Evolutionary conservation across 2,113 vertebrate genomes (phyloP).

Genomic region (Limnothrissa miodon): DNA sequence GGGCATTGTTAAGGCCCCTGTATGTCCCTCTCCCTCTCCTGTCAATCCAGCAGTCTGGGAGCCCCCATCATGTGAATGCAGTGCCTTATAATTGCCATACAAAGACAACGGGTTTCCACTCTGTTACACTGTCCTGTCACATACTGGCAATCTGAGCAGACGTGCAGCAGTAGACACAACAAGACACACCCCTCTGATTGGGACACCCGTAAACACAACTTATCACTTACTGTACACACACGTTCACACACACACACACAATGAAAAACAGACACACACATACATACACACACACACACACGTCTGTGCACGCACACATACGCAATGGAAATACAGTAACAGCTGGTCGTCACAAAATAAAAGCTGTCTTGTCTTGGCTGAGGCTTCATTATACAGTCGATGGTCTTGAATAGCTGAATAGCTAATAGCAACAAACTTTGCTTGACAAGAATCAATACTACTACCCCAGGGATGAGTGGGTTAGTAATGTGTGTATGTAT

Average conservation of each 20-base stretch:
- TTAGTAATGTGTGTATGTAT: neutral
- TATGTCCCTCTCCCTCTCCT: constrained; percentile 23
- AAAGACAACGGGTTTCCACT: constrained; percentile 52
- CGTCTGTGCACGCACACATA: constrained; percentile 12
- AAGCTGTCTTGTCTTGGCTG: neutral
- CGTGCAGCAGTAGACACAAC: constrained; percentile 38
- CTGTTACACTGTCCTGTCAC: constrained; percentile 43
- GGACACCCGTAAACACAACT: neutral
- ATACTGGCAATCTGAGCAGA: constrained; percentile 36
- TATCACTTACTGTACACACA: constrained; percentile 18
- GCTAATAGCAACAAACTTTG: neutral
- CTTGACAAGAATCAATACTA: neutral
- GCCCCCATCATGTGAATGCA: constrained; percentile 40
- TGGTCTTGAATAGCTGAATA: neutral
- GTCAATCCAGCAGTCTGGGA: constrained; percentile 26
- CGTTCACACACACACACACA: constrained; percentile 12
- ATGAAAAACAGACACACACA: constrained; percentile 31
- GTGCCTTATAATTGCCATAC: constrained; percentile 50
- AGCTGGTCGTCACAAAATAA: neutral
- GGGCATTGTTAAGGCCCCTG: constrained; percentile 37
- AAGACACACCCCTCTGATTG: constrained; percentile 7
- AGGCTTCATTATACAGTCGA: too few relatives aligned
- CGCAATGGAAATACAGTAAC: constrained; percentile 13
- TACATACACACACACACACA: constrained; percentile 33
- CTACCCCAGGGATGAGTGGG: neutral